Base-by-base conservation (phyloP, 2,797 vertebrate species). In the Poeciliopsis paucimaculata region DNA sequence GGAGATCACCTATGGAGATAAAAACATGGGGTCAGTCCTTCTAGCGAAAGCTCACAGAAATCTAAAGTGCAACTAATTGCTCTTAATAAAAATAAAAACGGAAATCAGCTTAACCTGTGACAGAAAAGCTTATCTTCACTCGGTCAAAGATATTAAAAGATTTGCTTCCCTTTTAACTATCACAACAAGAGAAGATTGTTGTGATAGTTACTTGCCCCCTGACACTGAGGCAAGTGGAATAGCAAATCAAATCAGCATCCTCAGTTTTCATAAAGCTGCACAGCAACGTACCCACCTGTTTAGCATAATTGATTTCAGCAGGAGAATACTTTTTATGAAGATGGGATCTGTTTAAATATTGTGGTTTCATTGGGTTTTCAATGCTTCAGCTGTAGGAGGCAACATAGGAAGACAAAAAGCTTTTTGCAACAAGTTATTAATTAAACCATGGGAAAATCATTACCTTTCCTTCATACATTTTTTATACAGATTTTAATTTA, bases 1-100 rank as follows among this genome's bases (percentile, higher is more conserved):
- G 92, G 91, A 92, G 90, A 87, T 92, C 91, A 91, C 91, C 91
- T 94, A 82, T 15, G 36, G 62, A 86, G 71, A 89, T 47, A 75
- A 71, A 75, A 74, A 79, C 7, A 86, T 75, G 47, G 49, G 34
- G 55, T 83, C 49, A 79, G 81, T 45, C 4, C 57, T 78, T 77
- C 77, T 8, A 81, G 39, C 23, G 39, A 36, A 23, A 28, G 15
- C 28, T 39, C 64, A 76, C 41, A 51, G 36, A 15, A 47, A 53
- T n/a, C 46, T 53, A 16, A 76, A 71, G 49, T 66, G 31, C 23
- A 41, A 53, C n/a, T 76, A 77, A 76, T 60, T 70, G 45, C 68
- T 39, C 60, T 73, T 20, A 73, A 77, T 57, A 64, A 73, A 41
- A 77, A 75, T 9, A 49, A 39, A 79, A 86, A 78, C 71, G 36